These are phyloP conservation scores for Centroberyx gerrardi DNA, from an alignment of 2,797 vertebrate genomes.

Conservation along the genomic window DNA sequence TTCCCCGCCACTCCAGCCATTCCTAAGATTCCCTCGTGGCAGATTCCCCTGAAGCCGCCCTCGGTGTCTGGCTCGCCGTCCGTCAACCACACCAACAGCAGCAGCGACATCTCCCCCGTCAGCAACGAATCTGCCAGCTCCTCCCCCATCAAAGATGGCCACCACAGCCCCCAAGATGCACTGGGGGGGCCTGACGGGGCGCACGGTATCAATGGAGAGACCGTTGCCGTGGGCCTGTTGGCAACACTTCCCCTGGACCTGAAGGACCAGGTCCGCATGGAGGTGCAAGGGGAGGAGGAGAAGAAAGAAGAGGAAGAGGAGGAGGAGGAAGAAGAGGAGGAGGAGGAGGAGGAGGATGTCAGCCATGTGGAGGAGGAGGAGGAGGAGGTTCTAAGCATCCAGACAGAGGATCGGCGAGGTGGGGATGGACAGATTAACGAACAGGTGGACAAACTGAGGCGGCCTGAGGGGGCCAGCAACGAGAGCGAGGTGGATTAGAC, in stretches of 20 bases:
- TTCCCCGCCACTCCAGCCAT: slow-evolving; percentile 95
- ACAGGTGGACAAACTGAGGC: slow-evolving; percentile 96
- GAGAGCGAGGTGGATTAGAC: slow-evolving; percentile 95
- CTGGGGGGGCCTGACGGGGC: slow-evolving; percentile 80
- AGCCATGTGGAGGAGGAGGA: slow-evolving; percentile 83
- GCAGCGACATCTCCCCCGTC: slow-evolving; percentile 98
- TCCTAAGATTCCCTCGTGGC: slow-evolving; percentile 97
- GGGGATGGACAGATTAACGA: slow-evolving; percentile 98
- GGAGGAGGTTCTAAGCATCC: slow-evolving; percentile 89
- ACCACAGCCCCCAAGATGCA: slow-evolving; percentile 88
- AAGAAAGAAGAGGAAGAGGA: slow-evolving; percentile 78
- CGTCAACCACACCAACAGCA: slow-evolving; percentile 93
- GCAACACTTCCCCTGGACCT: slow-evolving; percentile 84
- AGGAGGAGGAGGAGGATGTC: slow-evolving; percentile 87
- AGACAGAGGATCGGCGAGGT: slow-evolving; percentile 93
- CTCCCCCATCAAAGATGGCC: slow-evolving; percentile 92
- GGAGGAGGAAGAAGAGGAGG: slow-evolving; percentile 85
- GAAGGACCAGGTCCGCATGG: slow-evolving; percentile 94
- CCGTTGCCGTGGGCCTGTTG: slow-evolving; percentile 36
- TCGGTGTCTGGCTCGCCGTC: slow-evolving; percentile 83
- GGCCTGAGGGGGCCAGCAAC: slow-evolving; percentile 95
- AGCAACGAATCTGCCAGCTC: slow-evolving; percentile 92
- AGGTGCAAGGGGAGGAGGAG: slow-evolving; percentile 94
- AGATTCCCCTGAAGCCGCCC: slow-evolving; percentile 94
- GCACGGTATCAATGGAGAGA: slow-evolving; percentile 82